Evolutionary conservation across 2,888 invertebrate genomes (phyloP), one percentile per base, ranked within the genome.

Genomic region (Synergus japonicus): DNA sequence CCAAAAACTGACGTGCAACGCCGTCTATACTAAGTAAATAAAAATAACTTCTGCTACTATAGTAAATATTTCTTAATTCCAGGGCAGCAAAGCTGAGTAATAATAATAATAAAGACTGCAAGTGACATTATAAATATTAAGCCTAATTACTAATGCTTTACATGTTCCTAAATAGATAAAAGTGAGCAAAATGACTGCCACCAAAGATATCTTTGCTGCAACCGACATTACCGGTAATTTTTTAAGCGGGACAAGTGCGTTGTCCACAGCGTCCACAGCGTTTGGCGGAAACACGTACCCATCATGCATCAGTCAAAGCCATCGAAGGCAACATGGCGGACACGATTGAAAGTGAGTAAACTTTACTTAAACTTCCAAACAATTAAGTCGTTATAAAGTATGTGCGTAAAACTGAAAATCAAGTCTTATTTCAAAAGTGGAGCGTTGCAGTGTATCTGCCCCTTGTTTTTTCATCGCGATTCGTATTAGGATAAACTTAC

Each of bases 331-430:
- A 96, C 93, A 96, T 96, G 96, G 96, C 96, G 95, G 95, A 96
- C 94, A 94, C 94, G 94, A 94, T 95, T 94, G 95, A 96, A 95
- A 95, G 95, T 95, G 94, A 95, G 95, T 95, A 93, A 93, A 93
- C 90, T 93, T 93, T 93, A 90, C 89, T 89, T 92, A 88, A 91
- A 90, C 90, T 85, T 87, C 87, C 83, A 77, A 80, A 79, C 85
- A 88, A 87, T 87, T 86, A 83, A 82, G 78, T 81, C 63, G 78
- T 82, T 80, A 81, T 84, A 86, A 82, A 44, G 58, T 76, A 54
- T 54, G 15, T 46, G 46, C 60, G 15, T 46, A 65, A 83, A 85
- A 85, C 66, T 63, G 49, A 60, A 80, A 82, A 80, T n/a, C 63
- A 81, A n/a, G 8, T 41, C 60, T n/a, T 76, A 63, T 69, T 29